Conservation (phyloP, 1,140 invertebrate genomes). For the Aphaenogaster rudis region DNA sequence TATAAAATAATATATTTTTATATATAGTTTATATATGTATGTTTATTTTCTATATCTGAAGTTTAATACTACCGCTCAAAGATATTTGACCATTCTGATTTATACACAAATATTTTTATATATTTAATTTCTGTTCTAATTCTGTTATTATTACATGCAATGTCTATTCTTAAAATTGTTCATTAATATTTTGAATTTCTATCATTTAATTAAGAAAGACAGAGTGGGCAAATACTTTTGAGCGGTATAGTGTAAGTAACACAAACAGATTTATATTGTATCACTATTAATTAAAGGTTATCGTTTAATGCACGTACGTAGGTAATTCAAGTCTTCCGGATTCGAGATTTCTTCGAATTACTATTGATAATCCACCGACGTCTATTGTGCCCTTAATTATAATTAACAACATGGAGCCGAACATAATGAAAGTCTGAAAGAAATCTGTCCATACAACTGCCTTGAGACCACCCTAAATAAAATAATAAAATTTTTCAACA, state of each 20-base stretch:
- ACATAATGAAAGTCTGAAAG: conserved; percentile 95
- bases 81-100: no score
- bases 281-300: not conserved
- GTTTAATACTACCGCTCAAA: no score
- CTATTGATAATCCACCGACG: conserved; percentile 91
- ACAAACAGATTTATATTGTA: not conserved
- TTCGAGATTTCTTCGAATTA: conserved; percentile 90
- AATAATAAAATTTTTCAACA: conserved; percentile 32
- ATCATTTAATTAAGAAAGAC: no score
- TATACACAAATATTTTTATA: no score
- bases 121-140: no score
- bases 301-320: conserved; percentile 88
- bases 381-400: conserved; percentile 93
- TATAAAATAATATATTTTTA: no score
- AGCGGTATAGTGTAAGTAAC: not conserved
- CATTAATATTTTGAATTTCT: no score
- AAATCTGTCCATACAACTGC: conserved; percentile 98
- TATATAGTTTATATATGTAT: no score
- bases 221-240: no score
- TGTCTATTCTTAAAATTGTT: no score
- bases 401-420: conserved; percentile 93
- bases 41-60: no score
- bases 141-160: no score
- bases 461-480: conserved; percentile 94
- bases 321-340: conserved; percentile 92